Conservation (phyloP, 1,140 invertebrate genomes). For the Stegodyphus dumicola region DNA sequence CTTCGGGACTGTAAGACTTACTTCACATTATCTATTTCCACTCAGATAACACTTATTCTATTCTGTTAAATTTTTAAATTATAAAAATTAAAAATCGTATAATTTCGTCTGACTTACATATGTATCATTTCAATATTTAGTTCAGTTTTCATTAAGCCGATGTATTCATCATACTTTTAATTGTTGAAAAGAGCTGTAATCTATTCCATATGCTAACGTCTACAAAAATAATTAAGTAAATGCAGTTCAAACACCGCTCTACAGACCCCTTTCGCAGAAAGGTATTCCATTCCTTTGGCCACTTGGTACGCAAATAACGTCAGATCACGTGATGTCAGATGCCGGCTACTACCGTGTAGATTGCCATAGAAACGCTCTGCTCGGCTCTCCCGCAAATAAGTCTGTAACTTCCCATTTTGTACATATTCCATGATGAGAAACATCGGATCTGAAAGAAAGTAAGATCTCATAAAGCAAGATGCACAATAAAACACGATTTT, state of each 20-base stretch:
- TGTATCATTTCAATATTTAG: too few species aligned
- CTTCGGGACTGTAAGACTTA: too few species aligned
- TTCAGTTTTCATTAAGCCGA: too few species aligned
- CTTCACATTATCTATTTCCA: too few species aligned
- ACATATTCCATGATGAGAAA: constrained; percentile 95
- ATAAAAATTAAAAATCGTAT: too few species aligned
- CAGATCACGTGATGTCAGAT: constrained; percentile 68
- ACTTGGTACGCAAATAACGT: constrained; percentile 91
- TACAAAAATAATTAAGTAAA: not conserved
- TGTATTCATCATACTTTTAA: too few species aligned
- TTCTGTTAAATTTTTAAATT: too few species aligned
- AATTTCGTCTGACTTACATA: too few species aligned
- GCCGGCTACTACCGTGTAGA: constrained; percentile 34
- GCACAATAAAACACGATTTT: too few species aligned
- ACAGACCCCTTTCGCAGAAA: constrained; percentile 81
- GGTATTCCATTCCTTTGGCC: constrained; percentile 91
- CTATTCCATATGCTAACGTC: too few species aligned
- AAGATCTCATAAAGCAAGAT: not conserved
- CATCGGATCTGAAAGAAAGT: constrained; percentile 79
- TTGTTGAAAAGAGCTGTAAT: too few species aligned
- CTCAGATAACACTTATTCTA: too few species aligned
- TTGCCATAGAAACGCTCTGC: constrained; percentile 57
- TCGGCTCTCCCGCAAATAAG: constrained; percentile 77
- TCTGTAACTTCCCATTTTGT: constrained; percentile 88
- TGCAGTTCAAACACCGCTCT: not conserved